Conservation (phyloP, 92 coral and sea anemone species). For the Blastomussa wellsi region DNA sequence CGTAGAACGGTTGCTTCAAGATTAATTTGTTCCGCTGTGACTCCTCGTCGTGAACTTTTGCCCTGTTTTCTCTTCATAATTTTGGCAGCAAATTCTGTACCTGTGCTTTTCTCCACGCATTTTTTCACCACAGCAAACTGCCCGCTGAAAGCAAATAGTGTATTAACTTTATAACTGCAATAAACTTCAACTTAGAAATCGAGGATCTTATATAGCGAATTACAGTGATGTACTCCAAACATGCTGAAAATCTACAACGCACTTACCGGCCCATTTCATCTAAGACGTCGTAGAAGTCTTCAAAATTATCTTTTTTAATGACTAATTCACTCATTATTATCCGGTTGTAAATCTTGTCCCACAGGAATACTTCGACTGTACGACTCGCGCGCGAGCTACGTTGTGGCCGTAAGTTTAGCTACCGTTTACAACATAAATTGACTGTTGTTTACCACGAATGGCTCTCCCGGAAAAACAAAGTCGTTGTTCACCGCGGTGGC, state of each 20-base stretch:
- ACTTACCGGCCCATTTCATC: constrained; percentile 91
- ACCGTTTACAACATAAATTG: too few relatives aligned
- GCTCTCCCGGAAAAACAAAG: too few relatives aligned
- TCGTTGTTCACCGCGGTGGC: too few relatives aligned
- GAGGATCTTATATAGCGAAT: too few relatives aligned
- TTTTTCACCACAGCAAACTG: constrained; percentile 96
- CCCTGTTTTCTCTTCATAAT: constrained; percentile 85
- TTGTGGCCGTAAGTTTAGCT: too few relatives aligned
- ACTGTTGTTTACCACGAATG: too few relatives aligned
- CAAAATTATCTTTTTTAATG: constrained; percentile 61
- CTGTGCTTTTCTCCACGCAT: constrained; percentile 76
- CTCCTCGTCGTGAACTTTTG: constrained; percentile 72
- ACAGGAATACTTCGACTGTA: too few relatives aligned
- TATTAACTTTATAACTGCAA: neutral
- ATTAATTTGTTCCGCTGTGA: constrained; percentile 72
- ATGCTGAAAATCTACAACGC: neutral
- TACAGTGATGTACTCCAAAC: neutral
- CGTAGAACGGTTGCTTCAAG: constrained; percentile 82
- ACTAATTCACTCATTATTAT: constrained; percentile 57
- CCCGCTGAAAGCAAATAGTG: constrained; percentile 65
- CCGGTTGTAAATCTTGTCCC: neutral
- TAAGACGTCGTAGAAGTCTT: constrained; percentile 71
- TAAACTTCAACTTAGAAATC: neutral
- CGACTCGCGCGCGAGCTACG: too few relatives aligned
- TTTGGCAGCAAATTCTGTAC: constrained; percentile 86